Conservation (phyloP, 2,113 vertebrate species). For the Tragelaphus imberbis region DNA sequence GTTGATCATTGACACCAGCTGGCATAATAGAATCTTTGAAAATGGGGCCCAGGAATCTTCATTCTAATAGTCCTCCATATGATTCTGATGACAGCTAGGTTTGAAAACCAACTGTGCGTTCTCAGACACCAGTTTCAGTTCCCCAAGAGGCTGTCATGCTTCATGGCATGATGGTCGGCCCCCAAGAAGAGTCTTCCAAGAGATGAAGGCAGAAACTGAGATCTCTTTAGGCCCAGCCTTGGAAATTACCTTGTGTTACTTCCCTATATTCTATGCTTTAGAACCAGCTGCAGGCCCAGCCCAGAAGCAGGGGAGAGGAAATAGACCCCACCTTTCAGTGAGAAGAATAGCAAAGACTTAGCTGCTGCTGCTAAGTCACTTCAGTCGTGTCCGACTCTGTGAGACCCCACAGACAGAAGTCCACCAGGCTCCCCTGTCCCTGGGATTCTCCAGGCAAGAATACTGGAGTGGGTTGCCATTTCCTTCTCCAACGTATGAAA, state of each 20-base stretch:
- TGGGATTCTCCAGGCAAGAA: too few relatives aligned
- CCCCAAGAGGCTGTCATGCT: neutral
- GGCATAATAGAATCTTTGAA: neutral
- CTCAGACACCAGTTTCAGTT: neutral
- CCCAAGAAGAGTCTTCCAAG: neutral
- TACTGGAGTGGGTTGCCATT: too few relatives aligned
- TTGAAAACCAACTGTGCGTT: neutral
- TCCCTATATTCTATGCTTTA: neutral
- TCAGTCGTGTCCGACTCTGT: too few relatives aligned
- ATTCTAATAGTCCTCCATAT: neutral
- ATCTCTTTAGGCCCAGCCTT: neutral
- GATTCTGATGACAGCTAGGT: neutral
- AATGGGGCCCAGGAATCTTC: neutral
- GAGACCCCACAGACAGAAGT: too few relatives aligned
- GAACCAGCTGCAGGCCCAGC: neutral
- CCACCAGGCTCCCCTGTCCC: too few relatives aligned
- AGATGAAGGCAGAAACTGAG: neutral
- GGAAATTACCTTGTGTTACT: neutral
- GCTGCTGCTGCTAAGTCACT: too few relatives aligned
- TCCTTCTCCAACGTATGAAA: too few relatives aligned
- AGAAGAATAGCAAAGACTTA: neutral
- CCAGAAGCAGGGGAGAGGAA: neutral
- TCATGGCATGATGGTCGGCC: neutral
- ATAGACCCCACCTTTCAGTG: neutral
- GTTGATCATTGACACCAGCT: neutral